Conservation (phyloP, 2,113 vertebrate species). For the Micronycteris hirsuta region DNA sequence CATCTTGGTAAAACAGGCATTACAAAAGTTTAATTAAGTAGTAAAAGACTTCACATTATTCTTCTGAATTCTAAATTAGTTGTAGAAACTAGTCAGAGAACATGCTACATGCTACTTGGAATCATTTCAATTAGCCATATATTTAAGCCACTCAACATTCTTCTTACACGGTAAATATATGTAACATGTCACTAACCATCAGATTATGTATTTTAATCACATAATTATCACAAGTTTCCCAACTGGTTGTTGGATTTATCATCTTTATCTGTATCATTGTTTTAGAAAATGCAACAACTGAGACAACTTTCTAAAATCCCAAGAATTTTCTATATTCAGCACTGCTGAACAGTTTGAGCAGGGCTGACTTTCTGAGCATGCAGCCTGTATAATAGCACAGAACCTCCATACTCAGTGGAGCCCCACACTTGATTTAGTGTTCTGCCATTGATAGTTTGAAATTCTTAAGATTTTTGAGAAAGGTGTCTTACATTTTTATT, state of each 20-base stretch:
- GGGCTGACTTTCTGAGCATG: background rate
- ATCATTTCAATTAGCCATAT: constrained; percentile 82
- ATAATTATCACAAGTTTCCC: constrained; percentile 52
- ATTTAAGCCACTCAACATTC: constrained; percentile 75
- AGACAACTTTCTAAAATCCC: background rate
- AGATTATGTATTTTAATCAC: constrained; percentile 61
- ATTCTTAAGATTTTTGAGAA: background rate
- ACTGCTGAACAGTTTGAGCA: background rate
- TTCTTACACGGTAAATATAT: constrained; percentile 71
- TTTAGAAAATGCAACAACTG: background rate
- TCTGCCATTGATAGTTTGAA: background rate
- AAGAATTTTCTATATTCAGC: background rate
- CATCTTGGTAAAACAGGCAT: constrained; percentile 88
- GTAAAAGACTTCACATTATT: constrained; percentile 88
- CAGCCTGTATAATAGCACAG: too few relatives aligned
- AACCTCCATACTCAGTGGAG: background rate
- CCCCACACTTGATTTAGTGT: background rate
- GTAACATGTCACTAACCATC: constrained; percentile 52
- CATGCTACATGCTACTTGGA: constrained; percentile 77
- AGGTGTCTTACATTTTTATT: background rate
- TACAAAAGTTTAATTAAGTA: constrained; percentile 90
- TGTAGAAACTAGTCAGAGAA: constrained; percentile 81
- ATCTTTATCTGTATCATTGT: background rate
- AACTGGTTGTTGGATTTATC: constrained; percentile 43
- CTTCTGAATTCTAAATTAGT: constrained; percentile 86